Evolutionary conservation across 2,113 vertebrate species (phyloP).

Genomic region (Rallus limicola): DNA sequence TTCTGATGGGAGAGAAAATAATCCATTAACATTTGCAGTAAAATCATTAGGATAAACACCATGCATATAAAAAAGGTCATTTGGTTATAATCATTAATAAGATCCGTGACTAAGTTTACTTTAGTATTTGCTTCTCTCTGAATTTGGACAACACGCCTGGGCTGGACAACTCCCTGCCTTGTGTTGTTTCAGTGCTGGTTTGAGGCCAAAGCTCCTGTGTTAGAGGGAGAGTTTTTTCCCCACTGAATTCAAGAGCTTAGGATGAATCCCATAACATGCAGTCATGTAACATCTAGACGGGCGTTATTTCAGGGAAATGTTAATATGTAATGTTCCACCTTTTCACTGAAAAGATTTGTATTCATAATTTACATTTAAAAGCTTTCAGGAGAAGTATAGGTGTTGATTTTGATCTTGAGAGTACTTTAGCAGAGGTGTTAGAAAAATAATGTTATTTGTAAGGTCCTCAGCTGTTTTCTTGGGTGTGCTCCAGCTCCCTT

Average conservation of each 20-base stretch:
- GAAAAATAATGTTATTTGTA: not conserved
- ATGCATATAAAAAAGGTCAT: not conserved
- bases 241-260: not conserved
- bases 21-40: not conserved
- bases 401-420: not conserved
- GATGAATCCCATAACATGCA: not conserved
- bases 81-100: not conserved
- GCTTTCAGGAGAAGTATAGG: not conserved
- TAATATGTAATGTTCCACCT: not conserved
- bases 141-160: not conserved
- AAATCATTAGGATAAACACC: not conserved
- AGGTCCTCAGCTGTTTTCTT: not conserved
- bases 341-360: not conserved
- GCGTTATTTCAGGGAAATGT: not conserved
- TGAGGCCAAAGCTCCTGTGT: not conserved
- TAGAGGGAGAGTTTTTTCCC: not conserved
- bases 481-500: rapidly evolving
- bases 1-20: not conserved
- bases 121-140: not conserved
- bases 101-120: not conserved
- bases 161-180: not conserved
- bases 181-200: not conserved
- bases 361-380: not conserved
- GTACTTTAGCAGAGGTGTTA: not conserved
- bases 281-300: not conserved